Percentiles rank a stretch among this genome's conserved stretches.
These are phyloP conservation scores for Propsilocerus akamusi DNA, from an alignment of 1,140 invertebrate species.

Conservation along the genomic window DNA sequence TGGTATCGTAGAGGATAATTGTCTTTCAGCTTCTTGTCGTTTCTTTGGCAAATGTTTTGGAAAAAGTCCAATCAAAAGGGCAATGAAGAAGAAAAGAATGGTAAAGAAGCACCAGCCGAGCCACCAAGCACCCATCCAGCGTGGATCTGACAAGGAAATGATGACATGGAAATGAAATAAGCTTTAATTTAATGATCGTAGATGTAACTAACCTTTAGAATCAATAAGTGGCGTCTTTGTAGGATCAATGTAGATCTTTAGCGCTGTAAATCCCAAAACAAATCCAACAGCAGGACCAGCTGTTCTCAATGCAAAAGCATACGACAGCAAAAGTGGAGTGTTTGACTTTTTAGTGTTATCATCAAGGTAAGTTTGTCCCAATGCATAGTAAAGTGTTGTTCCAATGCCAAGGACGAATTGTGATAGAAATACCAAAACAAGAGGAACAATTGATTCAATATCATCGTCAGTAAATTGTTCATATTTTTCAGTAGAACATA, in stretches of 20 bases:
- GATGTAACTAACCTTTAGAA: conserved; percentile 38
- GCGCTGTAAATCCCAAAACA: conserved; percentile 30
- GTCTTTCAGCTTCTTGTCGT: conserved; percentile 9
- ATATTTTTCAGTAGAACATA: conserved; percentile 18
- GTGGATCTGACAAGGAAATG: too few relatives aligned
- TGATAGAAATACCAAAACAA: conserved; percentile 43
- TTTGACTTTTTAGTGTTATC: conserved; percentile 49
- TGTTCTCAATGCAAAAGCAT: conserved; percentile 19
- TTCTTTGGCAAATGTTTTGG: conserved; percentile 29
- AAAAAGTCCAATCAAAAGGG: conserved; percentile 36
- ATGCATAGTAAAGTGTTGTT: conserved; percentile 42
- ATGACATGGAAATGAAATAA: too few relatives aligned
- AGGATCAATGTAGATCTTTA: conserved; percentile 44
- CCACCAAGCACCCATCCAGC: conserved; percentile 58
- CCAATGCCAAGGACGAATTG: conserved; percentile 51
- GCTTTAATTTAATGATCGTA: too few relatives aligned
- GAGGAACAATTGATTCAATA: conserved; percentile 28
- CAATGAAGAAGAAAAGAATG: conserved; percentile 32
- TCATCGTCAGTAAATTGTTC: conserved; percentile 14
- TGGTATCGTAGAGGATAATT: conserved; percentile 1
- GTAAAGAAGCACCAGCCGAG: conserved; percentile 41
- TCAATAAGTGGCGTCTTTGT: conserved; percentile 37
- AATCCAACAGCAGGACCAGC: conserved; percentile 22
- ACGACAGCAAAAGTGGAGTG: conserved; percentile 36
- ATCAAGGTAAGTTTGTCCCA: conserved; percentile 49